Percentiles rank a stretch among this genome's conserved stretches.
These are phyloP conservation scores for Lepetodrilus schrolli DNA, from an alignment of 2,888 invertebrate species.

Conservation along the genomic window DNA sequence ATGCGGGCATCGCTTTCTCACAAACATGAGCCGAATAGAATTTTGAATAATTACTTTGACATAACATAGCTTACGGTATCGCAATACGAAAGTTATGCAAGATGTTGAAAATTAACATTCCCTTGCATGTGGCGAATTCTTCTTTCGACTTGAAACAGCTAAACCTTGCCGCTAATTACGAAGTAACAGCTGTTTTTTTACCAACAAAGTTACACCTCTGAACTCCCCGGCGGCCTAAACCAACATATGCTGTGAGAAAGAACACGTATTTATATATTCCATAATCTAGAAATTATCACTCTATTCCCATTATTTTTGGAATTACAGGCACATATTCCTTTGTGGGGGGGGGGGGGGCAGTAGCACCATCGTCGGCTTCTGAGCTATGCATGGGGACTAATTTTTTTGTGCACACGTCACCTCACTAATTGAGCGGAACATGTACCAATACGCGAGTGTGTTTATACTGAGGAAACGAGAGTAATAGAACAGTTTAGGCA, in stretches of 20 bases:
- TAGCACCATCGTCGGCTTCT: neutral
- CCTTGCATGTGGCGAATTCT: neutral
- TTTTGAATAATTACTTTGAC: neutral
- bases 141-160: neutral
- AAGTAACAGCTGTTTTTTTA: neutral
- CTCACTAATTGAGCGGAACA: constrained; percentile 5
- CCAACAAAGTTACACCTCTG: neutral
- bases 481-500: constrained; percentile 1
- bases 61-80: neutral
- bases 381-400: constrained; percentile 9
- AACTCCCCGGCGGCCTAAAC: neutral
- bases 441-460: neutral
- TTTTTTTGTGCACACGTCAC: constrained; percentile 9
- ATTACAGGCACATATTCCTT: too few species aligned
- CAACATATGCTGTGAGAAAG: constrained; percentile 4
- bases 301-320: neutral
- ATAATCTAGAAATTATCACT: constrained; percentile 10
- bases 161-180: constrained; percentile 3
- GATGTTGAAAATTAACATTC: constrained; percentile 22
- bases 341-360: too few species aligned
- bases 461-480: neutral
- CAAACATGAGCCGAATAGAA: neutral
- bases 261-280: constrained; percentile 8
- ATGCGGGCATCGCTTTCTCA: neutral
- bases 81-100: constrained; percentile 11